Conservation (phyloP, 2,797 vertebrate genomes). For the Arctocebus calabarensis region DNA sequence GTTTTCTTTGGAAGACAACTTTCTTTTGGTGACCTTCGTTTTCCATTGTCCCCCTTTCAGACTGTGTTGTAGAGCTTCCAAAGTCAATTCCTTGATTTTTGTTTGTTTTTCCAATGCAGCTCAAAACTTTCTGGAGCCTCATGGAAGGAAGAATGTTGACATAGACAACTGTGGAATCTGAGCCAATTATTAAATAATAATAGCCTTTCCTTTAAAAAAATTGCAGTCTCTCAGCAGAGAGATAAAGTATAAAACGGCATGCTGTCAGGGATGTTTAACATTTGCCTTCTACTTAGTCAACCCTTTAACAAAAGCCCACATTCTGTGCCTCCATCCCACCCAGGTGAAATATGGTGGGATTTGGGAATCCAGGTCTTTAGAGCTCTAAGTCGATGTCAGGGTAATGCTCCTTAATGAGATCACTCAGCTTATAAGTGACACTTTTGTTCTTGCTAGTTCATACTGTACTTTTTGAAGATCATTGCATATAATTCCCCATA, state of each 20-base stretch:
- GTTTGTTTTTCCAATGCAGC: background rate
- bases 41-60: background rate
- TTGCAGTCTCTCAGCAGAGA: background rate
- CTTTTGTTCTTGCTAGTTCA: conserved; percentile 35
- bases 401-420: conserved; percentile 14
- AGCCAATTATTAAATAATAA: background rate
- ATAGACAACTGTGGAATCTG: background rate
- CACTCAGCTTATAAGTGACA: background rate
- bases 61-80: background rate
- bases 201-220: background rate
- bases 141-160: background rate
- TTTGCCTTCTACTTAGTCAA: background rate
- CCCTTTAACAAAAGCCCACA: background rate
- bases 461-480: background rate
- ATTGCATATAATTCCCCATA: background rate
- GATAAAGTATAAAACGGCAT: background rate
- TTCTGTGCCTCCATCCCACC: background rate
- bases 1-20: background rate
- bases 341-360: background rate
- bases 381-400: background rate
- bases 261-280: background rate
- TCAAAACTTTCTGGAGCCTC: background rate
- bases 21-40: background rate
- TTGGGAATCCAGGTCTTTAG: background rate
- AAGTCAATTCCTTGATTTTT: background rate